Evolutionary conservation across 30 jellyfish, hydroid and myxozoan species (phyloP), one percentile per base, ranked within the genome.

Genomic region (Phacellophora camtschatica): DNA sequence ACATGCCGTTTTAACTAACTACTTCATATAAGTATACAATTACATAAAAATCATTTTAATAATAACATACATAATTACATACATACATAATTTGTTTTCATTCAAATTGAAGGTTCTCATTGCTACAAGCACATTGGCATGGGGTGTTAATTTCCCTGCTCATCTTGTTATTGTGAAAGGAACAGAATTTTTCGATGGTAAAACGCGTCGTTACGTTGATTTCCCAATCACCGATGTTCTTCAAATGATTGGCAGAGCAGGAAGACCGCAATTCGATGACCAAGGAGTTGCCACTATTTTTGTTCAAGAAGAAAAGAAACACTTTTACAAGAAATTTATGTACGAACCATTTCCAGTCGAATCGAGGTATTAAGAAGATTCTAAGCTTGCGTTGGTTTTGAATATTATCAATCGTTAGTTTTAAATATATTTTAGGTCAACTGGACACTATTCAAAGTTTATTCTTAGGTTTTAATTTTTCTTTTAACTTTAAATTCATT

Each of bases 61-160:
- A n/a, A n/a, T n/a, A n/a, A n/a, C n/a, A n/a, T n/a, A n/a, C n/a
- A n/a, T n/a, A n/a, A n/a, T n/a, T n/a, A n/a, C n/a, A n/a, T n/a
- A n/a, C n/a, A n/a, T n/a, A n/a, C n/a, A n/a, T n/a, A n/a, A n/a
- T n/a, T n/a, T n/a, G n/a, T 68, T 13, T 43, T 20, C 68, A 2
- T 28, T 63, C 16, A 32, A 7, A 6, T 46, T 53, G 3, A 71
- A 93, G 99, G 96, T 93, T 22, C 81, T 95, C 53, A 81, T 95
- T 5, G 99, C 99, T 7, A 95, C 99, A 9, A 54, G 94, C 34
- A 95, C 99, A 18, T 66, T 95, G 12, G 99, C 99, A 9, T 95
- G 99, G 99, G 99, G 99, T 10, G 99, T 95, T 24, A 95, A 95
- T 80, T 95, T 95, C 51, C 99, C 99, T 0, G 99, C 99, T 0